phyloP scores from a whole-genome alignment of 2,113 vertebrate species.

The Macroglossus sobrinus region DNA sequence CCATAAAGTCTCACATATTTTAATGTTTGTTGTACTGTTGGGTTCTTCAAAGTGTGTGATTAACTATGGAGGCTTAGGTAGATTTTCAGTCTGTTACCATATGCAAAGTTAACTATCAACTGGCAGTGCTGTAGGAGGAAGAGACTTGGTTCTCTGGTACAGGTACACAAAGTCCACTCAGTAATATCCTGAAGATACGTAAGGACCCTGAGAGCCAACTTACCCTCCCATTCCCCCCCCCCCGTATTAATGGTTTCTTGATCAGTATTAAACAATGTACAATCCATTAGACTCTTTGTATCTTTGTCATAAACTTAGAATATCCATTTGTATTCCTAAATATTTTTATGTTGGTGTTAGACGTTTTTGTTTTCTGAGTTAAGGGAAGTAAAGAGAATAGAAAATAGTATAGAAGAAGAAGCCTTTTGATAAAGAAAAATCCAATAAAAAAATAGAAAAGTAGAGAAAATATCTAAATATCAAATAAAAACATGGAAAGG shows the following conservation, averaged over 20 bases:
- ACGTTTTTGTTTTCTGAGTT: not conserved
- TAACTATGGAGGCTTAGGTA: not conserved
- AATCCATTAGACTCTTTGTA: not conserved
- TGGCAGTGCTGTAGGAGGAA: not conserved
- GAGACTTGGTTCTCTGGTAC: not conserved
- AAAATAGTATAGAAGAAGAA: not conserved
- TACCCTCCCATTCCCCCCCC: not conserved
- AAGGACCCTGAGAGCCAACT: not conserved
- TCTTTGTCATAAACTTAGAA: not conserved
- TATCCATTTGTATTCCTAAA: not conserved
- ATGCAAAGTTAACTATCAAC: fast-evolving
- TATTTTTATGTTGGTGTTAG: not conserved
- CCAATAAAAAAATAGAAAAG: not conserved
- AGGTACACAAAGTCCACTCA: not conserved
- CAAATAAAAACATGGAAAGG: not conserved
- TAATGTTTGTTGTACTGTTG: not conserved
- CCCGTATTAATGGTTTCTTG: not conserved
- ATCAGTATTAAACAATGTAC: not conserved
- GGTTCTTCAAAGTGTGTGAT: not conserved
- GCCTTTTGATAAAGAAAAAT: not conserved
- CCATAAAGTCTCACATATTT: fast-evolving
- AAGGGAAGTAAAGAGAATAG: not conserved
- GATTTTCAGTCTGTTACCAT: not conserved
- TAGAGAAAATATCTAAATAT: not conserved
- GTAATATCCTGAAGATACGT: not conserved